Percentiles rank a stretch among this genome's conserved stretches.
These are phyloP conservation scores for Drosophila yooni DNA, from an alignment of 2,888 invertebrate species.

Conservation along the genomic window DNA sequence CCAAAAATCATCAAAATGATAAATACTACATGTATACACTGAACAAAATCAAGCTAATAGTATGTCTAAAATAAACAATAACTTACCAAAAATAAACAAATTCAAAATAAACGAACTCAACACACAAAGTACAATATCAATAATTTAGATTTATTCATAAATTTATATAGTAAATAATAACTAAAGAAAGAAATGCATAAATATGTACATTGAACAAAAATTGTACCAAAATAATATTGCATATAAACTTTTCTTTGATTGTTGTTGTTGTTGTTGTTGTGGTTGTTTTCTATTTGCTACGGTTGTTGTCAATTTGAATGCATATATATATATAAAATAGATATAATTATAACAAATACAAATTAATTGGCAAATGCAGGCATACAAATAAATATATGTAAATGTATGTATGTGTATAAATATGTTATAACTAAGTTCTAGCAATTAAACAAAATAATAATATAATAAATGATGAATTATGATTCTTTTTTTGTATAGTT, in stretches of 20 bases:
- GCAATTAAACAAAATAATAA: slow-evolving; percentile 41
- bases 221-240: slow-evolving; percentile 61
- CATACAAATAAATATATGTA: slow-evolving; percentile 55
- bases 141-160: slow-evolving; percentile 73
- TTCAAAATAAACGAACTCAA: slow-evolving; percentile 9
- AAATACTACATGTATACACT: slow-evolving; percentile 34
- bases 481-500: slow-evolving; percentile 12
- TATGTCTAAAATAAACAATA: background rate
- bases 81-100: slow-evolving; percentile 58
- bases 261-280: background rate
- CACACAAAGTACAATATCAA: slow-evolving; percentile 43
- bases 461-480: slow-evolving; percentile 39
- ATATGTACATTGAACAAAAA: slow-evolving; percentile 67
- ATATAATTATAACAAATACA: slow-evolving; percentile 53
- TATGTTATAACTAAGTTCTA: slow-evolving; percentile 41
- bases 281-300: slow-evolving; percentile 24
- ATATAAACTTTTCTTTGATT: slow-evolving; percentile 21
- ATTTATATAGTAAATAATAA: slow-evolving; percentile 56
- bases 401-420: slow-evolving; percentile 31
- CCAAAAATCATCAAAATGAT: slow-evolving; percentile 58
- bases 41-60: slow-evolving; percentile 10
- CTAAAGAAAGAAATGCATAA: slow-evolving; percentile 61
- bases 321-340: slow-evolving; percentile 30
- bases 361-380: slow-evolving; percentile 74
- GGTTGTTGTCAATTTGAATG: slow-evolving; percentile 42